A percentile compares a stretch with the other conserved stretches of the same genome.
These are phyloP conservation scores for Borostomias antarcticus DNA, from an alignment of 2,797 vertebrate genomes.

Conservation along the genomic window DNA sequence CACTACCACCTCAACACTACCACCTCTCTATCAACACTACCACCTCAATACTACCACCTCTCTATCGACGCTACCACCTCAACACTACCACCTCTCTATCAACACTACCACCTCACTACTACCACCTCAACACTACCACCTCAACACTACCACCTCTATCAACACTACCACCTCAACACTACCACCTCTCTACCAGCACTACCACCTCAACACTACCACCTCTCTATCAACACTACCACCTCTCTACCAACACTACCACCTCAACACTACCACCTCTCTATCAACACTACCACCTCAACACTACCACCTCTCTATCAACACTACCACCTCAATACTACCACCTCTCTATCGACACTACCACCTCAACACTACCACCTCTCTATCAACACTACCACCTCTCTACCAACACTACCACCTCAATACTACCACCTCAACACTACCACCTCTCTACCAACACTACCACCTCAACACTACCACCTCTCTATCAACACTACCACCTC, in stretches of 20 bases:
- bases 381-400: too few relatives aligned
- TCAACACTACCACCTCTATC: constrained; percentile 34
- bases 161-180: too few relatives aligned
- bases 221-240: constrained; percentile 8
- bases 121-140: constrained; percentile 54
- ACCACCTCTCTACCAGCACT: constrained; percentile 71
- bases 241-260: too few relatives aligned
- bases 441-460: constrained; percentile 48
- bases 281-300: too few relatives aligned
- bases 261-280: constrained; percentile 35
- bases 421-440: background rate
- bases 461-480: constrained; percentile 41
- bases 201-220: constrained; percentile 64
- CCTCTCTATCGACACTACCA: constrained; percentile 9
- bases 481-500: too few relatives aligned
- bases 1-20: background rate
- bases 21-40: constrained; percentile 48
- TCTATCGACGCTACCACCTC: too few relatives aligned
- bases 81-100: constrained; percentile 71
- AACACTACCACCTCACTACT: constrained; percentile 65
- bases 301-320: constrained; percentile 40
- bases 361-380: constrained; percentile 18
- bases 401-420: constrained; percentile 37
- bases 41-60: constrained; percentile 40
- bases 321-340: too few relatives aligned